Evolutionary conservation across 2,113 vertebrate species (phyloP).

Genomic region (Amia ocellicauda): DNA sequence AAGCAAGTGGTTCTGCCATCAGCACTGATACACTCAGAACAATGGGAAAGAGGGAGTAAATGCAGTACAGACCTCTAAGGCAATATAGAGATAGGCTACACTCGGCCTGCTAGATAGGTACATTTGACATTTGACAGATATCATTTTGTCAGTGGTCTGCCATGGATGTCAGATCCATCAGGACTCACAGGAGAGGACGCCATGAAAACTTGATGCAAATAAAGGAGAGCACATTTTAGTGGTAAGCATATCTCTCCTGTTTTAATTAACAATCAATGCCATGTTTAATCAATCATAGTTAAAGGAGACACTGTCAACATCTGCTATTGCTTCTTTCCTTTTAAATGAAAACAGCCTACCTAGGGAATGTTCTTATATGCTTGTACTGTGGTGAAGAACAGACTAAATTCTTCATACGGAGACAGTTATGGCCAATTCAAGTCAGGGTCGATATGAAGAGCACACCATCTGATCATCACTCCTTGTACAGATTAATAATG

Average conservation of each 20-base stretch:
- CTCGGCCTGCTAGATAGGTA: not conserved
- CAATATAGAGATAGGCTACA: not conserved
- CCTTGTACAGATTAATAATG: no score
- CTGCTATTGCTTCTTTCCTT: no score
- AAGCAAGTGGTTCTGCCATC: conserved; percentile 41
- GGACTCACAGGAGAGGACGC: conserved; percentile 5
- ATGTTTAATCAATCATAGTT: conserved; percentile 11
- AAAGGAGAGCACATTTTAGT: conserved; percentile 15
- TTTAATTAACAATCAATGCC: conserved; percentile 19
- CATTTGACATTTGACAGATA: conserved; percentile 5
- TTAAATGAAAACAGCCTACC: no score
- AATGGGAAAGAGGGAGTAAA: not conserved
- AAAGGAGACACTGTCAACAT: not conserved
- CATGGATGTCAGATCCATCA: not conserved
- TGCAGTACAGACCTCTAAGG: not conserved
- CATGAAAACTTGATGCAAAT: conserved; percentile 12
- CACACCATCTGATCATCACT: no score
- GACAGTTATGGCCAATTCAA: no score
- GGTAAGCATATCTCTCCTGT: conserved; percentile 12
- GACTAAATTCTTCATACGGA: no score
- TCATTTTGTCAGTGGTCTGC: conserved; percentile 7
- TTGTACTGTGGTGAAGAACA: no score
- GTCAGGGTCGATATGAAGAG: no score
- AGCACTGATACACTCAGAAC: conserved; percentile 6
- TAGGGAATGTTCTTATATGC: no score